phyloP scores from a whole-genome alignment of 2,888 invertebrate species.

The Nemotelus pantherinus region DNA sequence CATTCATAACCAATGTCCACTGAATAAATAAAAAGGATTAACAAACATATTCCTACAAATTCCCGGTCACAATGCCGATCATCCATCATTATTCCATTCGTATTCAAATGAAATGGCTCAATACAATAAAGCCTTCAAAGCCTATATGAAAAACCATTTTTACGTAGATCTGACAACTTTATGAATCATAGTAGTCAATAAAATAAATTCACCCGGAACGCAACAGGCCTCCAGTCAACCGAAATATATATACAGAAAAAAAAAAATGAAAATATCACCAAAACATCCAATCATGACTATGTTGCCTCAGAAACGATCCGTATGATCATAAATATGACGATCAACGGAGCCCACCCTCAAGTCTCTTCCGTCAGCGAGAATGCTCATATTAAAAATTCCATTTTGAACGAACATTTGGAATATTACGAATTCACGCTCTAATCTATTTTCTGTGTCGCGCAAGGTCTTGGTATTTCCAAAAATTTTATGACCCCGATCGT shows the following conservation, averaged over 20 bases:
- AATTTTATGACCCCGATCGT: neutral
- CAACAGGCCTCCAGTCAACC: neutral
- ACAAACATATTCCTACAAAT: neutral
- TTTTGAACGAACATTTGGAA: neutral
- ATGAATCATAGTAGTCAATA: neutral
- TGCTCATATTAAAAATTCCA: neutral
- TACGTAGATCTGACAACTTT: neutral
- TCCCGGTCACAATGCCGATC: neutral
- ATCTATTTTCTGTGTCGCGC: conserved; percentile 3
- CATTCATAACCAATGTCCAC: neutral
- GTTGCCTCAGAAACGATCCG: neutral
- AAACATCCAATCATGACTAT: too few species aligned
- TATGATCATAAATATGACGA: neutral
- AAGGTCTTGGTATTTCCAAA: neutral
- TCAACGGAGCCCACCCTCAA: conserved; percentile 14
- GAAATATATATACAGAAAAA: neutral
- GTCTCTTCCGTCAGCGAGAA: neutral
- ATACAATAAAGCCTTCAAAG: neutral
- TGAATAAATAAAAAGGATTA: neutral
- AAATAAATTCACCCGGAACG: neutral
- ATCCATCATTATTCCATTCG: neutral
- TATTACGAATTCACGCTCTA: conserved; percentile 1
- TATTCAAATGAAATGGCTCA: neutral
- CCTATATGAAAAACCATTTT: neutral
- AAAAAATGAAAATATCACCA: neutral